A percentile compares a stretch with the other conserved stretches of the same genome.
Conservation (phyloP, 2,797 vertebrate species). For the Parotocinclus haroldoi region DNA sequence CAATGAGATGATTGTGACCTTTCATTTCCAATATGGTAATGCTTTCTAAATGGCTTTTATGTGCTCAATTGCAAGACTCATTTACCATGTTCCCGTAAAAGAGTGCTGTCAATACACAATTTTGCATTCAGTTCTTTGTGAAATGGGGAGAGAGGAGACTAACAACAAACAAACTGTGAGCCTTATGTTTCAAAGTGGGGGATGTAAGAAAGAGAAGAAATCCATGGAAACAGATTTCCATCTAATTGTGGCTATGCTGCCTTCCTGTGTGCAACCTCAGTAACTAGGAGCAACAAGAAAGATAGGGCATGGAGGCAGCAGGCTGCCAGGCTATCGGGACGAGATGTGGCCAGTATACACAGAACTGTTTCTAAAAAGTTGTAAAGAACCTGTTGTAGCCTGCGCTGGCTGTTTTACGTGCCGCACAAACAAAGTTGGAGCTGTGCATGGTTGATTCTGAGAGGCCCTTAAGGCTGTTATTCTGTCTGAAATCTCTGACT, state of each 20-base stretch:
- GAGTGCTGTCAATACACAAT: conserved; percentile 57
- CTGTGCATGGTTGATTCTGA: conserved; percentile 51
- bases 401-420: conserved; percentile 46
- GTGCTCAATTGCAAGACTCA: conserved; percentile 46
- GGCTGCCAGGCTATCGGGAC: conserved; percentile 70
- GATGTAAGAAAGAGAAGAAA: conserved; percentile 53
- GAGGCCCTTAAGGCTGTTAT: conserved; percentile 39
- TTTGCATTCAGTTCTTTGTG: conserved; percentile 61
- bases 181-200: conserved; percentile 61
- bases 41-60: conserved; percentile 52
- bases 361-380: conserved; percentile 44
- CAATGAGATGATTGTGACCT: conserved; percentile 67
- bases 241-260: conserved; percentile 70
- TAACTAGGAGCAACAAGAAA: conserved; percentile 72
- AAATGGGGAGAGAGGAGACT: conserved; percentile 38
- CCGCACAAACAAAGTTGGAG: conserved; percentile 56
- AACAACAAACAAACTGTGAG: conserved; percentile 72
- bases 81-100: conserved; percentile 63
- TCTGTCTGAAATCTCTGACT: conserved; percentile 14
- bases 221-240: conserved; percentile 78
- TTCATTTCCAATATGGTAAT: conserved; percentile 57
- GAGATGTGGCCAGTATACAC: conserved; percentile 57
- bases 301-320: conserved; percentile 66
- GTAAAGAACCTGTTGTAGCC: conserved; percentile 56
- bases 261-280: conserved; percentile 64